These are phyloP conservation scores for Nesoenas mayeri DNA, from an alignment of 2,113 vertebrate genomes.

Conservation along the genomic window DNA sequence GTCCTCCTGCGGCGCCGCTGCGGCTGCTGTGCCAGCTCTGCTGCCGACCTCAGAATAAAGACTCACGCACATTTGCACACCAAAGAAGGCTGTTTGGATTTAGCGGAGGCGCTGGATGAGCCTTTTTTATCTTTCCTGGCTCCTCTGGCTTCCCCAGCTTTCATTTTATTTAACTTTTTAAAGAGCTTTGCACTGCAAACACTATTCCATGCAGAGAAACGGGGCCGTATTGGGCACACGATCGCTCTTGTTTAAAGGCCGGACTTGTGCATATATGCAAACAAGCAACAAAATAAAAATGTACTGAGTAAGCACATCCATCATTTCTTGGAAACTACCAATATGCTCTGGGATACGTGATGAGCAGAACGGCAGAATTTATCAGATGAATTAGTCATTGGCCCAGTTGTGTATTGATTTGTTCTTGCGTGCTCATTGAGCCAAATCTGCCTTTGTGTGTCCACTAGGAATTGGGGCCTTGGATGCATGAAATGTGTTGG, in stretches of 20 bases:
- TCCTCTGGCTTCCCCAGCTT: background rate
- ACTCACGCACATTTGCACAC: background rate
- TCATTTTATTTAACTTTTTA: background rate
- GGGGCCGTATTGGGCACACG: background rate
- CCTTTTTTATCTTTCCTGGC: background rate
- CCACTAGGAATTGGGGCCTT: background rate
- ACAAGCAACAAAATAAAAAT: background rate
- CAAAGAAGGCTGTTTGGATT: background rate
- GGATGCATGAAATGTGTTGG: background rate
- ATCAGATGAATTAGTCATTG: slow-evolving; percentile 17
- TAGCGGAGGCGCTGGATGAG: background rate
- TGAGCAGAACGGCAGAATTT: slow-evolving; percentile 15
- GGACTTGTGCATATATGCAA: background rate
- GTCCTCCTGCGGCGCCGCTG: background rate
- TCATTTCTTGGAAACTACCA: background rate
- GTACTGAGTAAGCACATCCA: background rate
- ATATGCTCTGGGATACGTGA: slow-evolving; percentile 5
- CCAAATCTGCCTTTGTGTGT: slow-evolving; percentile 4
- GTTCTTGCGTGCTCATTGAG: background rate
- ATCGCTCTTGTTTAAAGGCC: background rate
- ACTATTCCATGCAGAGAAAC: background rate
- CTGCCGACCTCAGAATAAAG: background rate
- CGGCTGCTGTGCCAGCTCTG: background rate
- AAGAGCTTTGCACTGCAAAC: background rate
- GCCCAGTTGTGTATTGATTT: background rate